Evolutionary conservation across 2,797 vertebrate genomes (phyloP), one percentile per base, ranked within the genome.

Genomic region (Diplodus puntazzo): DNA sequence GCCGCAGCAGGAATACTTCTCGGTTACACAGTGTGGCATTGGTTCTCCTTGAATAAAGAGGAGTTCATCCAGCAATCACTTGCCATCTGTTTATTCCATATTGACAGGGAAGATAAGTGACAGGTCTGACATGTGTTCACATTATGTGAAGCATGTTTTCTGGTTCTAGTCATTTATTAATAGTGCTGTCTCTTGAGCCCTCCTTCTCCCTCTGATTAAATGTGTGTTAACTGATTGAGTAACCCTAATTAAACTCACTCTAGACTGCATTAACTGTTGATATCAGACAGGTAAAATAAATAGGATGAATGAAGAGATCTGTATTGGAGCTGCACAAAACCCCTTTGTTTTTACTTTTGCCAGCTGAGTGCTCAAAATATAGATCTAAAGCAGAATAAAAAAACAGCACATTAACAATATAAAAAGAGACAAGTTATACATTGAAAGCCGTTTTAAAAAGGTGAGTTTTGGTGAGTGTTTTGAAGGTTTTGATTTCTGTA

Each of bases 51-150:
- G 5, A 16, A 58, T 52, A 55, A 48, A 67, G 18, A 64, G 42
- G 21, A 69, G 30, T 60, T 60, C 25, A 43, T 69, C 59, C 60
- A 55, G 49, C 30, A 65, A 66, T 68, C 50, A 54, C 20, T 50
- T 27, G 48, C 74, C 71, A 66, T 85, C 65, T 72, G 48, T 81
- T 75, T 74, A 20, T 23, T 53, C 42, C 54, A 74, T 52, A 57
- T 27, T 65, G 58, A 25, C 25, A 20, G 45, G 30, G 45, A 45
- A 73, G 46, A 72, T 68, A 70, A 69, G 39, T 50, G 25, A 7
- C 53, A 63, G 68, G 55, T n/a, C 50, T 67, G 52, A 59, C 13
- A 17, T 54, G 34, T 63, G 52, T 58, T 49, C 30, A 70, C 11
- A 62, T 66, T 34, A 18, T 46, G 52, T 46, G 20, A 42, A 46